Base-by-base conservation (phyloP, 2,797 vertebrate genomes). In the Gymnoscopelus microlampas region DNA sequence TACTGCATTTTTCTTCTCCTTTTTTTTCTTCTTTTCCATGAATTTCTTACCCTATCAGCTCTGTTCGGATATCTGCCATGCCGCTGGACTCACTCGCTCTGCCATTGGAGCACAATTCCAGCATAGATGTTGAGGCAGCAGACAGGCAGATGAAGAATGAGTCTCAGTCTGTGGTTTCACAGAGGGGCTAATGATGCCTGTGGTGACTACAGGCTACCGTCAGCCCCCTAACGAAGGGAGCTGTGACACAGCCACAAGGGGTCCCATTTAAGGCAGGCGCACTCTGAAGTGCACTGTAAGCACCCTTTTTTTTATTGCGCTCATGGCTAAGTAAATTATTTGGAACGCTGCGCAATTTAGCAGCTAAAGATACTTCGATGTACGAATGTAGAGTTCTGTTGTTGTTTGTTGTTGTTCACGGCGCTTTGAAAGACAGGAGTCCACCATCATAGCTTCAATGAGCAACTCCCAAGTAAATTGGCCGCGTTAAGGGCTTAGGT, bases 101-200 rank as follows among this genome's bases (percentile, higher is more conserved):
- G 86, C 89, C 79, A 80, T 79, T 78, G 83, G 86, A 89, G 88
- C 78, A 68, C 80, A 76, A 71, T 79, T 74, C 80, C 76, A 72
- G 88, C 79, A 73, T 84, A 82, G 90, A 91, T 90, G 88, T 90
- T 77, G 87, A 92, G 83, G 88, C 90, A 87, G 88, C 86, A 88
- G 93, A 91, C 92, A 91, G 91, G 89, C 88, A 92, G 92, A 94
- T 94, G 93, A 95, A 94, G 93, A 94, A 94, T 93, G 93, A 90
- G 91, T 88, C 88, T 91, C 91, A 91, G 91, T 85, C 91, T 89
- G 86, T 89, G 91, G 89, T 93, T 93, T 92, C 92, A 88, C 91
- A 92, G 90, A 90, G 91, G 9, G 88, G 90, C 90, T 95, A 95
- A 94, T 93, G 93, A 93, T 94, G 92, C 92, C 92, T 93, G 91